Base-by-base conservation (phyloP, 2,797 vertebrate species). In the Micromesistius poutassou region DNA sequence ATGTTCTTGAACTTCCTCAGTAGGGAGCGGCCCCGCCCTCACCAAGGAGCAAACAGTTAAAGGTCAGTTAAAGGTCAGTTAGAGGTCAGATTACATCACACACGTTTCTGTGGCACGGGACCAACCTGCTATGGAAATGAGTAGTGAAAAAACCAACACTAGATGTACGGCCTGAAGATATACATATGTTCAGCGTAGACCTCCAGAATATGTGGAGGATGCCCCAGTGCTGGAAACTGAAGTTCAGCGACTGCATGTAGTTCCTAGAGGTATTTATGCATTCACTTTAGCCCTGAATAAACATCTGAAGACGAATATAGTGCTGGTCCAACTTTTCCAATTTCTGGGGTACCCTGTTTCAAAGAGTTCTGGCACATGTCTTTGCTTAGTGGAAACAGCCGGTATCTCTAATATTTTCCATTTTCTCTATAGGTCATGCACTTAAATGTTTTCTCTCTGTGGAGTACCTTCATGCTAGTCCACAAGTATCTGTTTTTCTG, bases 321-420 rank as follows among this genome's bases (percentile, higher is more conserved):
- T 3, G 4, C 25, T 68, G 62, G 62, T 68, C 22, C 55, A 62
- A 62, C 55, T 19, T 9, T 31, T 0, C 9, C 31, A 71, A 62
- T 62, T 30, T 79, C 68, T 50, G 66, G 19, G 74, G 62, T 25
- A 14, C 78, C 77, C 75, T 73, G 55, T 55, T n/a, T 5, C 13
- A 31, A 40, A 72, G 2, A 2, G 88, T 92, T 89, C 85, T 78
- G 84, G 73, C 87, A 88, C 79, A 87, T 92, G 89, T 89, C 91
- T 88, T 81, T 78, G 71, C 81, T 93, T 80, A 93, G 81, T 76
- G 81, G 79, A 93, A 88, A 81, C 91, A 91, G 90, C 83, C 91
- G 90, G 82, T 55, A 46, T 82, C 30, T 82, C 78, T 55, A 75
- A 86, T 83, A 80, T 84, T 85, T 84, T 86, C 83, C 83, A 86